Evolutionary conservation across 2,113 vertebrate genomes (phyloP), one percentile per base, ranked within the genome.

Genomic region (Rhombomys opimus): DNA sequence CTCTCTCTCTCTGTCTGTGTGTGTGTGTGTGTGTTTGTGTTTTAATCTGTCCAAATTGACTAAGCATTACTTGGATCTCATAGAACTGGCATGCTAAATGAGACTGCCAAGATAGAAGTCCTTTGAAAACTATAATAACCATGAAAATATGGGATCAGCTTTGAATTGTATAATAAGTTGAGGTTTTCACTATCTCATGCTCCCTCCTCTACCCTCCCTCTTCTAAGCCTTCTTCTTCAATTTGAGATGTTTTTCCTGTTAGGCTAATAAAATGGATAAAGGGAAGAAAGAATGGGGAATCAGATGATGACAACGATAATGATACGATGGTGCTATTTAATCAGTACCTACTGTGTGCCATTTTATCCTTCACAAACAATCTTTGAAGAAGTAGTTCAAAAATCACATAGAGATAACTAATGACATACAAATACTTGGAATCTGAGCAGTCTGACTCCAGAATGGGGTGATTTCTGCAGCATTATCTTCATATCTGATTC

Each of bases 121-220:
- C 63, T 76, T 73, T 80, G 85, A 93, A 77, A 93, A 82, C 82
- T 70, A 30, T n/a, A 87, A 94, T 93, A 73, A 87, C 41, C 80
- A 88, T 65, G 46, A 17, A 75, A 95, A 93, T 91, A 61, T 35
- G 70, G 22, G 57, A 84, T n/a, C n/a, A 1, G 20, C 75, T 94
- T 93, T 80, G 30, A 90, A 85, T 68, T 76, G 57, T 61, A 23
- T 90, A 89, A 35, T 38, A 90, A 87, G 30, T 81, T 30, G 12
- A 75, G 27, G 87, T 93, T 95, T 75, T 94, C 90, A 84, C 72
- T 57, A 30, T 87, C 12, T 94, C 32, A 30, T 95, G 35, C 10
- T 88, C 3, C 17, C 11, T 86, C 9, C 41, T 35, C 22, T 52
- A 68, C 15, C 3, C 50, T 89, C 77, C 32, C 20, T 84, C 61